Percentiles rank a stretch among this genome's conserved stretches.
These are phyloP conservation scores for Tromatobia lineatoria DNA, from an alignment of 2,888 invertebrate species.

Conservation along the genomic window DNA sequence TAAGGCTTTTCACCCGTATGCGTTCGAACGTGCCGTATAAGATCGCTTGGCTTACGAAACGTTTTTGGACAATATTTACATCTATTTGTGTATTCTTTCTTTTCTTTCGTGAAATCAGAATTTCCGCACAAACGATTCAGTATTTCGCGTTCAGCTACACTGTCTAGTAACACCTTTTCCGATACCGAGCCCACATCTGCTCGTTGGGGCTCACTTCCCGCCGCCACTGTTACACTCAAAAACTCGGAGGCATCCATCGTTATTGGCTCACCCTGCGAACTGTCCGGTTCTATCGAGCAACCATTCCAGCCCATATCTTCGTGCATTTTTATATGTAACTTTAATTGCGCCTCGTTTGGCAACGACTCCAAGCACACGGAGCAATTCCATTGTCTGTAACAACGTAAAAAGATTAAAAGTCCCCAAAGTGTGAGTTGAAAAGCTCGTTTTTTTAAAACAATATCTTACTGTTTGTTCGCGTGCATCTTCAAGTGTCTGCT, in stretches of 20 bases:
- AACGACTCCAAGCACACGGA: conserved; percentile 78
- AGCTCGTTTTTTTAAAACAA: too few relatives aligned
- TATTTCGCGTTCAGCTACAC: conserved; percentile 79
- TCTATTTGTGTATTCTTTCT: conserved; percentile 85
- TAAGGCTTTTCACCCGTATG: conserved; percentile 91
- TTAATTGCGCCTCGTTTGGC: conserved; percentile 76
- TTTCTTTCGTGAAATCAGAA: conserved; percentile 70
- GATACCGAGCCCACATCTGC: conserved; percentile 74
- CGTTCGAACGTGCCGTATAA: conserved; percentile 89
- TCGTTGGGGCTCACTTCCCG: conserved; percentile 57
- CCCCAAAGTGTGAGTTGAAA: neutral
- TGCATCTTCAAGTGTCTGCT: conserved; percentile 87
- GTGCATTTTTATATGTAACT: conserved; percentile 77
- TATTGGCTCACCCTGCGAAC: conserved; percentile 75
- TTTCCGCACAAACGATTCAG: conserved; percentile 69
- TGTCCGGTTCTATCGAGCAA: conserved; percentile 69
- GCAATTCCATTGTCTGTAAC: conserved; percentile 77
- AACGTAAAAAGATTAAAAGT: conserved; percentile 30
- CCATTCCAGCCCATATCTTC: conserved; percentile 71
- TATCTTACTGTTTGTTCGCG: conserved; percentile 81
- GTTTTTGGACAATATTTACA: conserved; percentile 88
- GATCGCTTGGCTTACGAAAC: conserved; percentile 90
- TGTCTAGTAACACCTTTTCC: conserved; percentile 81
- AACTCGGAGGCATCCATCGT: conserved; percentile 69
- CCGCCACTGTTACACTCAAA: conserved; percentile 29